Percentiles rank a stretch among this genome's conserved stretches.
phyloP scores from a whole-genome alignment of 1,140 invertebrate species.

The Samia ricini region DNA sequence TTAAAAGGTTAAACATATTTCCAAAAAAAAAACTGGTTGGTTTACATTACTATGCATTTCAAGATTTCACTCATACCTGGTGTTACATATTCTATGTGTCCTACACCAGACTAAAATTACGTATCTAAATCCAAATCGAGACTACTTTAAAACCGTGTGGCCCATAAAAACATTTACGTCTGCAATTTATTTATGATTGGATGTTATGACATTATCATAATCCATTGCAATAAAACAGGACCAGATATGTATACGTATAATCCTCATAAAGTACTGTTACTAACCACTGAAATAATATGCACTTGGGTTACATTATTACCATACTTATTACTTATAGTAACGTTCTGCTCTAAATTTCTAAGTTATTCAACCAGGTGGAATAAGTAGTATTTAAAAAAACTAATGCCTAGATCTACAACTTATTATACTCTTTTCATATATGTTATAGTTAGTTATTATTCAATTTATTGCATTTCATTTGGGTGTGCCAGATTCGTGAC shows the following conservation, averaged over 20 bases:
- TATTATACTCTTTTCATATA: no score
- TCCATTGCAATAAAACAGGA: conserved; percentile 44
- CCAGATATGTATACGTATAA: conserved; percentile 26
- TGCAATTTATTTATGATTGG: conserved; percentile 45
- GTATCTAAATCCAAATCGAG: background rate
- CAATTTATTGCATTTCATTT: no score
- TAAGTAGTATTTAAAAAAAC: no score
- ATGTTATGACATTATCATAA: conserved; percentile 54
- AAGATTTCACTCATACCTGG: background rate
- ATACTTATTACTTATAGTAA: background rate
- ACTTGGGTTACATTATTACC: conserved; percentile 4
- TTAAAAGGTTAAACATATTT: no score
- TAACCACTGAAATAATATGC: conserved; percentile 15
- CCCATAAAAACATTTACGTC: conserved; percentile 46
- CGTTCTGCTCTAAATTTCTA: no score
- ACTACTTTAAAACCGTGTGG: background rate
- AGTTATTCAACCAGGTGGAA: no score
- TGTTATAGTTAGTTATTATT: no score
- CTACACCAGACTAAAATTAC: background rate
- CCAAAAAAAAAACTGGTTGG: no score
- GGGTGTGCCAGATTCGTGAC: no score
- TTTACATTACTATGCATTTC: no score
- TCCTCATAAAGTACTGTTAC: conserved; percentile 38
- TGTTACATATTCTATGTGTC: background rate
- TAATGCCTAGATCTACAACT: no score